phyloP scores from a whole-genome alignment of 35 echinoderm and acorn worm species.

The Lytechinus pictus region DNA sequence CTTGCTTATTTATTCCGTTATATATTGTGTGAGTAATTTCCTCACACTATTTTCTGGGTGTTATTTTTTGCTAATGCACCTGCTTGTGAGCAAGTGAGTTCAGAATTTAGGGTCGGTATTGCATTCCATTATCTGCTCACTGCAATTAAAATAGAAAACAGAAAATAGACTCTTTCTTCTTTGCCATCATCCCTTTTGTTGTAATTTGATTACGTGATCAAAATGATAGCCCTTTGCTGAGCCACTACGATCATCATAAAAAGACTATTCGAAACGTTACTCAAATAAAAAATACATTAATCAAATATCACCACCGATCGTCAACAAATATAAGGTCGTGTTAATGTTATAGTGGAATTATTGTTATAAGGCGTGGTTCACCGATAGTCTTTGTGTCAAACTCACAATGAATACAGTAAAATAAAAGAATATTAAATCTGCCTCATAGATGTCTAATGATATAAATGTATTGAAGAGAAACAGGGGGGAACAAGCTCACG shows the following conservation, averaged over 20 bases:
- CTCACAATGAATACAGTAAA: background rate
- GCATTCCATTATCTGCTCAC: background rate
- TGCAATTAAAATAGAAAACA: background rate
- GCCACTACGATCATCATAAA: background rate
- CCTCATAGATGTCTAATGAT: too few species aligned
- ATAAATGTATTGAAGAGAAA: too few species aligned
- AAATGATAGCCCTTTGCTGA: background rate
- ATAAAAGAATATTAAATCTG: too few species aligned
- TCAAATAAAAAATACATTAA: background rate
- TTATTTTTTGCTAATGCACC: background rate
- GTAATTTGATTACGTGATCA: background rate
- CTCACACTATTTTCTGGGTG: background rate
- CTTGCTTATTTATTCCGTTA: constrained; percentile 1
- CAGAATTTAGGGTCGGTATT: background rate
- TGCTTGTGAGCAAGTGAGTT: background rate
- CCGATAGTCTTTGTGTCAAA: background rate
- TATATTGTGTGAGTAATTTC: background rate
- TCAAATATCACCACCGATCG: background rate
- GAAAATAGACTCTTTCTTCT: background rate
- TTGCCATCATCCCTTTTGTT: background rate
- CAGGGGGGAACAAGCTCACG: too few species aligned
- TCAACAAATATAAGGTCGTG: background rate
- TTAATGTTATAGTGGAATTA: background rate
- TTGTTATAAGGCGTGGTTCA: background rate
- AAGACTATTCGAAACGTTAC: background rate